phyloP scores from a whole-genome alignment of 2,113 vertebrate genomes.

The Cynopterus brachyotis region DNA sequence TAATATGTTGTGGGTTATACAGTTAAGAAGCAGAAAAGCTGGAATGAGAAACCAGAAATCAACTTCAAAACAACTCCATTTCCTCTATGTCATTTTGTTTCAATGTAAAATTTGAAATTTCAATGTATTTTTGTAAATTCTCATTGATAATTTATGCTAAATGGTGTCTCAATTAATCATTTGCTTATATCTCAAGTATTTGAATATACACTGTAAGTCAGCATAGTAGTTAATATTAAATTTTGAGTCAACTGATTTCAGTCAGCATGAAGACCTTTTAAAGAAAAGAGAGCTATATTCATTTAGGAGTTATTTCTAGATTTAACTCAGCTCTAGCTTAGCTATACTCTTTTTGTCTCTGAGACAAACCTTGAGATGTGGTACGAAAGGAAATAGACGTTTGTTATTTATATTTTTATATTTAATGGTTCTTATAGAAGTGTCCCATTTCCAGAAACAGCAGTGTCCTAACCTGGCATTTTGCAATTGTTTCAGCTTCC shows the following conservation, averaged over 20 bases:
- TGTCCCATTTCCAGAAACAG: background rate
- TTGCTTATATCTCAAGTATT: background rate
- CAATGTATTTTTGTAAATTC: background rate
- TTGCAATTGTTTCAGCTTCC: background rate
- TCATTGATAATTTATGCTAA: background rate
- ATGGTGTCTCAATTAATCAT: background rate
- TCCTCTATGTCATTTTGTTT: background rate
- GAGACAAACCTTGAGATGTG: background rate
- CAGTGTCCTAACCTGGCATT: background rate
- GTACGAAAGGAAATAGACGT: background rate
- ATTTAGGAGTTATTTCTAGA: background rate
- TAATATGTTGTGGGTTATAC: background rate
- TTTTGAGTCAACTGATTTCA: background rate
- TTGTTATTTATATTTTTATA: background rate
- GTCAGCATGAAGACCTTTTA: background rate
- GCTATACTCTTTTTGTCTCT: background rate
- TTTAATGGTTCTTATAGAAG: background rate
- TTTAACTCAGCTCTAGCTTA: background rate
- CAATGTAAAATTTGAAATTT: background rate
- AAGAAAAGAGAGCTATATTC: background rate
- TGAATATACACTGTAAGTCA: background rate
- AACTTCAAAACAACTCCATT: background rate
- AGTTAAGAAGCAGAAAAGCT: background rate
- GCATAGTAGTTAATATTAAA: background rate
- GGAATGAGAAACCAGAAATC: background rate